phyloP scores from a whole-genome alignment of 2,113 vertebrate genomes.

The Gambusia affinis region DNA sequence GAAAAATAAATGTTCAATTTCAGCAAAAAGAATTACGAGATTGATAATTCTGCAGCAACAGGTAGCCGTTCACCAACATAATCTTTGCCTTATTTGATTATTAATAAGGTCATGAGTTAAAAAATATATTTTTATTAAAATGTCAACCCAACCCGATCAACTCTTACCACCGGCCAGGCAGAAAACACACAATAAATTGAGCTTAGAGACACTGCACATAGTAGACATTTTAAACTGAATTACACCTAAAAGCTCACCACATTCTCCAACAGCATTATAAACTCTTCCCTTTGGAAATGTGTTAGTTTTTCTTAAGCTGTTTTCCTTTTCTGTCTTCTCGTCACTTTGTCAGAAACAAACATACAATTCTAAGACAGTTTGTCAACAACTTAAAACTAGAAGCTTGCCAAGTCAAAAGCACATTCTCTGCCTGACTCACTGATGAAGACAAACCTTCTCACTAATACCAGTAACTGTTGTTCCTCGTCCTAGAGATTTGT shows the following conservation, averaged over 20 bases:
- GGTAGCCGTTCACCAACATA: too few relatives aligned
- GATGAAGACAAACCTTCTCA: too few relatives aligned
- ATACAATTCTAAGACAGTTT: not conserved
- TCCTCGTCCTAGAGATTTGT: too few relatives aligned
- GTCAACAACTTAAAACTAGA: too few relatives aligned
- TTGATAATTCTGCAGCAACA: not conserved
- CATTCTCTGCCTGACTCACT: too few relatives aligned
- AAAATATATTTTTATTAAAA: not conserved
- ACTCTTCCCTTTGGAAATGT: not conserved
- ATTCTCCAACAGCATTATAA: not conserved
- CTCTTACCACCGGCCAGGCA: not conserved
- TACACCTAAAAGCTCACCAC: not conserved
- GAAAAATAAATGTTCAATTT: not conserved
- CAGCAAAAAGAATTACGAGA: not conserved
- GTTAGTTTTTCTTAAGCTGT: too few relatives aligned
- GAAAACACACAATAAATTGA: not conserved
- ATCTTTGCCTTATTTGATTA: too few relatives aligned
- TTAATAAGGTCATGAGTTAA: not conserved
- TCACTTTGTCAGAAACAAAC: not conserved
- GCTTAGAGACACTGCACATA: not conserved
- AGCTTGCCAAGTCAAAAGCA: too few relatives aligned
- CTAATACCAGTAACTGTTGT: too few relatives aligned
- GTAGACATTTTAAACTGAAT: too few relatives aligned
- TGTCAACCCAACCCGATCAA: not conserved
- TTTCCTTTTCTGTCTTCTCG: too few relatives aligned